Base-by-base conservation (phyloP, 2,797 vertebrate genomes). In the Microctenopoma lineatum region DNA sequence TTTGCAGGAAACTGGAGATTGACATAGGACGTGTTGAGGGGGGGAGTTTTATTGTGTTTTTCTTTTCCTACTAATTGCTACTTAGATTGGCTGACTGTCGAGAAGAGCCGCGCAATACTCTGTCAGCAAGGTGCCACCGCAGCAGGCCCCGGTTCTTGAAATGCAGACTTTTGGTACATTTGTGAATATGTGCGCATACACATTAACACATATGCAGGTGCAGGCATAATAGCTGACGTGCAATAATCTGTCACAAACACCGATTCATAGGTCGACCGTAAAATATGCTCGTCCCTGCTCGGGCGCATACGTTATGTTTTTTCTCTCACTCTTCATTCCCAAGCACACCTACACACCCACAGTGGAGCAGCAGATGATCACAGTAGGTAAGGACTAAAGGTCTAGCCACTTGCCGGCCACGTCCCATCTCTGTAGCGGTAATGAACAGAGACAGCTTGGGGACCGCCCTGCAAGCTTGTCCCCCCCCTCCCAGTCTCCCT, bases 381-480 rank as follows among this genome's bases (percentile, higher is more conserved):
- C 95, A 95, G 95, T 88, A 90, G 94, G 95, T 93, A 92, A 92
- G 89, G 93, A 93, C 88, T 89, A 93, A 93, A 96, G 96, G 95
- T 96, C 96, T 92, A 93, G 89, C 90, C 95, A 95, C 95, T 96
- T 96, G 96, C 96, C 95, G 94, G 88, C 94, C 91, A 90, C 90
- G 93, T 95, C 91, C 95, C 93, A 83, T 95, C 93, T 94, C 93
- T 93, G 93, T 95, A 76, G 94, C 94, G 77, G 94, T 97, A 99
- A 98, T 97, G 96, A 97, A 97, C 93, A 95, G 90, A 95, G 97
- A 98, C 97, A 98, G 97, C 96, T 96, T 83, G 92, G 95, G 94
- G 96, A 95, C 95, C 89, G 65, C 83, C 94, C 95, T 78, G 94
- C 88, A 92, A 94, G 87, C 90, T 93, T 25, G 90, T 90, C 94